phyloP scores from a whole-genome alignment of 2,888 invertebrate species.

The Shargacucullia verbasci region DNA sequence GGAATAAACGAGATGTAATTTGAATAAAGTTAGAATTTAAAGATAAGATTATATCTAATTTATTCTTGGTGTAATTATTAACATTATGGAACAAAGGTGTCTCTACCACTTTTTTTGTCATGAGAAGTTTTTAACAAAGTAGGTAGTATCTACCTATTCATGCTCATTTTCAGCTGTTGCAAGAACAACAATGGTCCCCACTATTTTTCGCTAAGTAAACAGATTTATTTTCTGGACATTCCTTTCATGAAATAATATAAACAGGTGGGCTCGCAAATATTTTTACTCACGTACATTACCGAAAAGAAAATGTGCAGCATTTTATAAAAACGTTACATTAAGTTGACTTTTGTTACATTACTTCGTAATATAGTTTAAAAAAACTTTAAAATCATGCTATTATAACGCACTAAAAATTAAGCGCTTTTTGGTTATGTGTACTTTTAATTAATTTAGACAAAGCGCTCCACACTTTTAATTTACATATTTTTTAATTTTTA shows the following conservation, averaged over 20 bases:
- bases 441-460: too few species aligned
- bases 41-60: too few species aligned
- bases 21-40: slow-evolving; percentile 24
- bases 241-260: slow-evolving; percentile 32
- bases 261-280: slow-evolving; percentile 39
- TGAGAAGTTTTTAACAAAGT: slow-evolving; percentile 21
- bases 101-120: slow-evolving; percentile 1
- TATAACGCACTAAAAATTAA: too few species aligned
- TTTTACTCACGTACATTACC: slow-evolving; percentile 23
- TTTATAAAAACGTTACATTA: slow-evolving; percentile 3
- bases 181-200: slow-evolving; percentile 37
- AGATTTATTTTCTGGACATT: slow-evolving; percentile 45
- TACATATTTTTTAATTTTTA: too few species aligned
- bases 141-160: slow-evolving; percentile 16
- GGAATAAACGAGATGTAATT: slow-evolving; percentile 26
- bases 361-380: too few species aligned
- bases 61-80: too few species aligned
- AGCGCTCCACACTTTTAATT: too few species aligned
- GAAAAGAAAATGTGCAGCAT: slow-evolving; percentile 3
- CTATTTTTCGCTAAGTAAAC: slow-evolving; percentile 50
- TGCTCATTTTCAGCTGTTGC: slow-evolving; percentile 27
- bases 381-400: too few species aligned
- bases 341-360: background rate
- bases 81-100: too few species aligned
- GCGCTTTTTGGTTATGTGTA: too few species aligned